phyloP scores from a whole-genome alignment of 2,888 invertebrate species.

The Cryptops parisi region DNA sequence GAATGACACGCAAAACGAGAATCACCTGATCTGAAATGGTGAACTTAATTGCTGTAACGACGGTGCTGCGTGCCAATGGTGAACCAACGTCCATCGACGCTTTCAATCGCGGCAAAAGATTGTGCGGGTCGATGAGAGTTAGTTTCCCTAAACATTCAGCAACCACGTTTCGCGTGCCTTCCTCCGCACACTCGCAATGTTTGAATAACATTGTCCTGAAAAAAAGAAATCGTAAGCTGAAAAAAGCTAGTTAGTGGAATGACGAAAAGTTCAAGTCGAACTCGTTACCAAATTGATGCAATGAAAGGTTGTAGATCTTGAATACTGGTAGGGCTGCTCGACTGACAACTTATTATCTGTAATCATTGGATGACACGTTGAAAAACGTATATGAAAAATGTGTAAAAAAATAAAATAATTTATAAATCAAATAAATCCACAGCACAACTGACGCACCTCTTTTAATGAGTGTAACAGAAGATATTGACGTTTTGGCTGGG shows the following conservation, averaged over 20 bases:
- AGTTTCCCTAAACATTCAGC: constrained; percentile 95
- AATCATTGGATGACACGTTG: background rate
- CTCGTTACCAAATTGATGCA: constrained; percentile 52
- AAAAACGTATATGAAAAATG: background rate
- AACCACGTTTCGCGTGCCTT: constrained; percentile 96
- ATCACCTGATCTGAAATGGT: constrained; percentile 88
- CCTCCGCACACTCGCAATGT: constrained; percentile 93
- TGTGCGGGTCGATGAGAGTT: constrained; percentile 79
- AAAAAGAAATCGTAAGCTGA: too few species aligned
- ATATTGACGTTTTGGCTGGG: constrained; percentile 89
- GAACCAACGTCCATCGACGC: constrained; percentile 64
- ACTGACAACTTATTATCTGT: constrained; percentile 70
- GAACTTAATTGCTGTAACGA: constrained; percentile 95
- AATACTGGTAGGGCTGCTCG: constrained; percentile 55
- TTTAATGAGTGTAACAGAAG: constrained; percentile 90
- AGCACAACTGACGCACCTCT: constrained; percentile 48
- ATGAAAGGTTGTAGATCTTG: constrained; percentile 48
- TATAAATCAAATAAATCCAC: background rate
- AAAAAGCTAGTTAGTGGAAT: too few species aligned
- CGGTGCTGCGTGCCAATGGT: constrained; percentile 81
- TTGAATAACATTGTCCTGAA: constrained; percentile 60
- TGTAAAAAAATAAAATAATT: background rate
- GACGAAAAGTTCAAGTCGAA: too few species aligned
- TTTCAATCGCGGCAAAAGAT: constrained; percentile 73
- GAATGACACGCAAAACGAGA: background rate